Conservation (phyloP, 2,113 vertebrate species). For the Castor canadensis region DNA sequence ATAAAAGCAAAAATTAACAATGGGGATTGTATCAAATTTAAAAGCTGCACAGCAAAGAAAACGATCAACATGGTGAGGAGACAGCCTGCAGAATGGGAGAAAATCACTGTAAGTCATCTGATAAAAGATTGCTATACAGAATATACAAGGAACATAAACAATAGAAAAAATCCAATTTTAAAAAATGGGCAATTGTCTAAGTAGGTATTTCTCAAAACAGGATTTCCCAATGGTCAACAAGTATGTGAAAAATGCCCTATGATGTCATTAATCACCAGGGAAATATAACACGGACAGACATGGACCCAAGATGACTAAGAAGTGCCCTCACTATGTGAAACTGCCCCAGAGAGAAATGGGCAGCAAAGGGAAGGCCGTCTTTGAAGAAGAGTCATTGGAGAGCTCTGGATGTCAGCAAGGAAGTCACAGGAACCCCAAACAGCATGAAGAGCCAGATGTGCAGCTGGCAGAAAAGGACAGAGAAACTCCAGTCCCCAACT, state of each 20-base stretch:
- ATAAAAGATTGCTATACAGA: not conserved
- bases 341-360: not conserved
- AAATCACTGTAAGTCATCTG: not conserved
- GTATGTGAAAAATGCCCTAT: not conserved
- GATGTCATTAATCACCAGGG: not conserved
- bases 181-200: not conserved
- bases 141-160: too few species aligned
- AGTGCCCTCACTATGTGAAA: not conserved
- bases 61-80: too few species aligned
- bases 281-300: not conserved
- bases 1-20: too few species aligned
- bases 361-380: not conserved
- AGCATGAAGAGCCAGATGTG: not conserved
- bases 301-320: not conserved
- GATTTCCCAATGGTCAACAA: not conserved
- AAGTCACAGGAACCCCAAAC: not conserved
- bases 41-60: too few species aligned
- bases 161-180: not conserved
- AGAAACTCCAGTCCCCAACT: not conserved
- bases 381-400: not conserved
- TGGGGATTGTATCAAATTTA: too few species aligned
- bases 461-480: not conserved
- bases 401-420: not conserved
- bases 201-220: not conserved
- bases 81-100: not conserved